These are phyloP conservation scores for Menura novaehollandiae DNA, from an alignment of 2,113 vertebrate genomes.

Conservation along the genomic window DNA sequence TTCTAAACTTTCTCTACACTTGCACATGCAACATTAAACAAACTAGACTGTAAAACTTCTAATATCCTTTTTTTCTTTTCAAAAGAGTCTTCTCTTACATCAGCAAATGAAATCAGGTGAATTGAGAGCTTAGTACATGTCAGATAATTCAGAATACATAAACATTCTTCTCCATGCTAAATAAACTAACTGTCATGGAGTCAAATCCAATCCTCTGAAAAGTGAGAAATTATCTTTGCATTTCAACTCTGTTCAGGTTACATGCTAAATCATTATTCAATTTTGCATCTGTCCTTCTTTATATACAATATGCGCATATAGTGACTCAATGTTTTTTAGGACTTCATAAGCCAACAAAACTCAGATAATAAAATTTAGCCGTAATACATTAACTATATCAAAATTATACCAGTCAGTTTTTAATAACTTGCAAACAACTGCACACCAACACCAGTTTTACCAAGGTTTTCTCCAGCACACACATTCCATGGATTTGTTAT, in stretches of 20 bases:
- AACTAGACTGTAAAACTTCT: neutral
- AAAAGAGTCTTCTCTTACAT: neutral
- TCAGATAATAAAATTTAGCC: neutral
- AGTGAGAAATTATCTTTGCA: neutral
- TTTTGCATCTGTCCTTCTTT: neutral
- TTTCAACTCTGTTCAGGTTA: neutral
- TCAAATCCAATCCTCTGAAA: neutral
- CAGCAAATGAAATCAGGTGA: neutral
- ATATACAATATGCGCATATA: neutral
- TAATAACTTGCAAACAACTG: neutral
- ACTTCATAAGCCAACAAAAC: neutral
- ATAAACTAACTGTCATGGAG: neutral
- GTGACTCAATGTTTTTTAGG: neutral
- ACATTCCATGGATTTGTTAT: neutral
- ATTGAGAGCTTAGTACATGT: neutral
- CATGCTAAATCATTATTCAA: neutral
- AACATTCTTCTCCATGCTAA: neutral
- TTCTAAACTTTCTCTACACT: neutral
- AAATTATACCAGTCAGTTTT: neutral
- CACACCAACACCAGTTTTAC: neutral
- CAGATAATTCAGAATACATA: neutral
- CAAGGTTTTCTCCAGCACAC: neutral
- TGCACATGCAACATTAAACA: neutral
- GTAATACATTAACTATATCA: neutral
- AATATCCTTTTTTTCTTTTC: neutral